Conservation (phyloP, 2,113 vertebrate genomes). For the Gymnorhina tibicen region DNA sequence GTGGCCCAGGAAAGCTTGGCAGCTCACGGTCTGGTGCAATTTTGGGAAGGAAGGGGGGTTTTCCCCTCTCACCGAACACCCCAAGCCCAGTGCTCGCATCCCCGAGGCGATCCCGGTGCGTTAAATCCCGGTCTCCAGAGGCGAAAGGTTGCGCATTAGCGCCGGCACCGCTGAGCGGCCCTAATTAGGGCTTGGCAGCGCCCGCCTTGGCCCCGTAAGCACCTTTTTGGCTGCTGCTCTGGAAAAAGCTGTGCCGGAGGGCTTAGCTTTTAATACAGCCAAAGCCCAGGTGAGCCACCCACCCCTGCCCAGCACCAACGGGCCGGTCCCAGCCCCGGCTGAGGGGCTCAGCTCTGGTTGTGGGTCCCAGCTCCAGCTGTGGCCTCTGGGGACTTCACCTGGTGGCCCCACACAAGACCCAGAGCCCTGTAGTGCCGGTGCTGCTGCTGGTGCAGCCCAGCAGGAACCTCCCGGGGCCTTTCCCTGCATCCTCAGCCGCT, state of each 20-base stretch:
- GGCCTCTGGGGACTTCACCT: rapidly evolving
- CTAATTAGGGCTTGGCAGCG: constrained; percentile 50
- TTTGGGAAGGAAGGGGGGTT: background rate
- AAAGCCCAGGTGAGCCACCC: constrained; percentile 4
- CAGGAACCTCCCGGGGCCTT: rapidly evolving
- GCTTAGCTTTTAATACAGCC: constrained; percentile 40
- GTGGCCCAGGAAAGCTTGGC: background rate
- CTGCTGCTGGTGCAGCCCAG: background rate
- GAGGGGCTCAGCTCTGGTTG: background rate
- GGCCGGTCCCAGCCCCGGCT: rapidly evolving
- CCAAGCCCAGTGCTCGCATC: rapidly evolving
- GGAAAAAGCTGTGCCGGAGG: constrained; percentile 35
- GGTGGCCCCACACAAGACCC: background rate
- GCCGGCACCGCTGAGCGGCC: background rate
- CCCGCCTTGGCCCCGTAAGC: background rate
- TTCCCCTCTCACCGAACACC: background rate
- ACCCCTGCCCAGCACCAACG: rapidly evolving
- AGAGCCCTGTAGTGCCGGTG: background rate
- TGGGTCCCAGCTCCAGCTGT: background rate
- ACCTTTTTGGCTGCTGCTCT: constrained; percentile 38
- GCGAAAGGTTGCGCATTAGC: background rate
- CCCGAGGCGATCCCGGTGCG: rapidly evolving
- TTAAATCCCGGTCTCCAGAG: background rate
- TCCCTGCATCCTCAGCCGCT: background rate
- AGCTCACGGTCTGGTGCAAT: rapidly evolving